These are phyloP conservation scores for Ameiurus melas DNA, from an alignment of 2,113 vertebrate species.

Conservation along the genomic window DNA sequence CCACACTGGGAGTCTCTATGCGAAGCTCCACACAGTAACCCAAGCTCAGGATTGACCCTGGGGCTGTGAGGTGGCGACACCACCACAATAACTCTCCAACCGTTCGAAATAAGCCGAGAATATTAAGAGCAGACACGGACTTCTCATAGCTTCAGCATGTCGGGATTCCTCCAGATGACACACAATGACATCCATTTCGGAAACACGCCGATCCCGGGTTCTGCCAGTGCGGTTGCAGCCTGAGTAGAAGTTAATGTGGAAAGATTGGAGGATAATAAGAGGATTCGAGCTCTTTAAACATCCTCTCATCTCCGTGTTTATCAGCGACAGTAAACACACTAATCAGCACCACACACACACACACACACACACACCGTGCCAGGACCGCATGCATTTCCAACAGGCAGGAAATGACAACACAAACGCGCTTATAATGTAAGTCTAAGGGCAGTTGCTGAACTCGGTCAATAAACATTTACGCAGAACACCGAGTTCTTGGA, in stretches of 20 bases:
- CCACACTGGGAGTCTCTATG: not conserved
- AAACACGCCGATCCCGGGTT: not conserved
- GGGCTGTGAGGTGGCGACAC: not conserved
- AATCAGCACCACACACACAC: constrained; percentile 39
- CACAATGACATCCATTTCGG: constrained; percentile 1
- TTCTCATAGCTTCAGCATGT: constrained; percentile 14
- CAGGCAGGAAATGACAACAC: constrained; percentile 18
- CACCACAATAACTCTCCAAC: not conserved
- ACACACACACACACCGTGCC: constrained; percentile 32
- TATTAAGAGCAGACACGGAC: constrained; percentile 1
- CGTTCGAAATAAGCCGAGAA: constrained; percentile 7
- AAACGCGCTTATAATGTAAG: not conserved
- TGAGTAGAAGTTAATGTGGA: constrained; percentile 32
- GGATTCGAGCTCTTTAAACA: constrained; percentile 23
- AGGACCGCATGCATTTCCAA: constrained; percentile 2
- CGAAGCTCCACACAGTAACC: not conserved
- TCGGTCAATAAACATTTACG: not conserved
- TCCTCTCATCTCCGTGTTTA: constrained; percentile 35
- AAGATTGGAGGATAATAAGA: constrained; percentile 29
- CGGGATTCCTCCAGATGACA: constrained; percentile 35
- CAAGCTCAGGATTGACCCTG: not conserved
- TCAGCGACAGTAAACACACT: constrained; percentile 35
- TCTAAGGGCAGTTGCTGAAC: not conserved
- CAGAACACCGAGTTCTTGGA: not conserved
- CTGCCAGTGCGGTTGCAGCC: not conserved